Conservation (phyloP, 2,888 invertebrate genomes). For the Dynastes maya region DNA sequence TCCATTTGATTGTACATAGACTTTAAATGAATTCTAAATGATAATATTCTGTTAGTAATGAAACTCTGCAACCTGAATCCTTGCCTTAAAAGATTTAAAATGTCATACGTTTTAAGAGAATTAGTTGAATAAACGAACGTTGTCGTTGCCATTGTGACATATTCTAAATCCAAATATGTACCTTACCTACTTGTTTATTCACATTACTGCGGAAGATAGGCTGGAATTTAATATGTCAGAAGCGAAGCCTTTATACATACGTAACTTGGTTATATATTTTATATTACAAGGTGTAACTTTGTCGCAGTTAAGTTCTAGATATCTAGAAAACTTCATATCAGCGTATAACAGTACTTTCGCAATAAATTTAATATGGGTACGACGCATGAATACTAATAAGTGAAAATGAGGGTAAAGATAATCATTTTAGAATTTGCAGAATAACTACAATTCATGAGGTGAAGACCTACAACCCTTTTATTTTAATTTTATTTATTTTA, state of each 20-base stretch:
- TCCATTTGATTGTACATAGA: too few relatives aligned
- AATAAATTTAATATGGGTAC: constrained; percentile 1
- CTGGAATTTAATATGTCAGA: neutral
- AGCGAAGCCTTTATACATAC: neutral
- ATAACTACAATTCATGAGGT: too few relatives aligned
- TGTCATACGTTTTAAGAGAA: neutral
- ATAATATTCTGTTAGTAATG: too few relatives aligned
- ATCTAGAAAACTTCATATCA: neutral
- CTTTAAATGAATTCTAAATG: too few relatives aligned
- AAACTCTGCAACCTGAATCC: neutral
- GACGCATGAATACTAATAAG: neutral
- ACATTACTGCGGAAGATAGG: neutral
- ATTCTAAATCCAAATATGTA: neutral
- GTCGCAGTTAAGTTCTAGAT: neutral
- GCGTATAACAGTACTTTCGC: constrained; percentile 1
- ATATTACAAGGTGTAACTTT: neutral
- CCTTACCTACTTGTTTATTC: neutral
- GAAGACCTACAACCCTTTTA: too few relatives aligned
- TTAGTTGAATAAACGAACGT: neutral
- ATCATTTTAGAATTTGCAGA: too few relatives aligned
- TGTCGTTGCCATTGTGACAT: neutral
- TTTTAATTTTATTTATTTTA: too few relatives aligned
- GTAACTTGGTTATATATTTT: neutral
- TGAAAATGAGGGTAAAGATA: neutral
- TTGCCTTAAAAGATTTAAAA: neutral